These are phyloP conservation scores for Ophion costatus DNA, from an alignment of 2,888 invertebrate genomes.

Conservation along the genomic window DNA sequence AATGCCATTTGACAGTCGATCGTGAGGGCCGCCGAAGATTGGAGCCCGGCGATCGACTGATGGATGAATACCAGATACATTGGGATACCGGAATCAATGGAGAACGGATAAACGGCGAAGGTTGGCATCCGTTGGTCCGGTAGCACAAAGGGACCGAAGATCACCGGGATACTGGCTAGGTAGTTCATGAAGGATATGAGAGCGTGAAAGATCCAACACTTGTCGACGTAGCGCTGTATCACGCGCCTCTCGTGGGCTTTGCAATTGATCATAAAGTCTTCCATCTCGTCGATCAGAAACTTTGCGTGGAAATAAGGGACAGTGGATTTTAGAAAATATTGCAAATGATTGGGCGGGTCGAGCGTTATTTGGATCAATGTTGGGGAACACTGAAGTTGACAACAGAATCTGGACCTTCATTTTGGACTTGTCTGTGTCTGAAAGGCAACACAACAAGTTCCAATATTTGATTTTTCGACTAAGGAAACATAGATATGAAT, in stretches of 20 bases:
- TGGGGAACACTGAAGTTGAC: too few relatives aligned
- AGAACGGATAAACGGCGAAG: constrained; percentile 64
- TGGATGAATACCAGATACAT: constrained; percentile 66
- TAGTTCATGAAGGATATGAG: constrained; percentile 50
- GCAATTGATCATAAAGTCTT: constrained; percentile 25
- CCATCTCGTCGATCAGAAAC: constrained; percentile 16
- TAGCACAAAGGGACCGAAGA: constrained; percentile 62
- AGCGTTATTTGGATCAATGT: too few relatives aligned
- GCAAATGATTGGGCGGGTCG: too few relatives aligned
- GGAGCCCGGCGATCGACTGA: constrained; percentile 67
- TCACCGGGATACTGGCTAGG: constrained; percentile 56
- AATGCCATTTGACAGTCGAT: constrained; percentile 67
- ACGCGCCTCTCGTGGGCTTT: constrained; percentile 37
- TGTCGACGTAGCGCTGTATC: constrained; percentile 63
- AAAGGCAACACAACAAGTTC: too few relatives aligned
- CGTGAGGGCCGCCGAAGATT: constrained; percentile 66
- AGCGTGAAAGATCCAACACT: constrained; percentile 53
- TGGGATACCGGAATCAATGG: constrained; percentile 45
- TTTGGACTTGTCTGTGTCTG: too few relatives aligned
- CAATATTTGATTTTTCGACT: too few relatives aligned
- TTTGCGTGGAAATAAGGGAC: not conserved
- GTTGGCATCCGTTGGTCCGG: constrained; percentile 32
- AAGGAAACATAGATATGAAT: too few relatives aligned
- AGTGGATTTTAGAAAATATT: not conserved
- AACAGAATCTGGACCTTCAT: too few relatives aligned